Conservation (phyloP, 2,888 invertebrate species). For the Bellardia pandia region DNA sequence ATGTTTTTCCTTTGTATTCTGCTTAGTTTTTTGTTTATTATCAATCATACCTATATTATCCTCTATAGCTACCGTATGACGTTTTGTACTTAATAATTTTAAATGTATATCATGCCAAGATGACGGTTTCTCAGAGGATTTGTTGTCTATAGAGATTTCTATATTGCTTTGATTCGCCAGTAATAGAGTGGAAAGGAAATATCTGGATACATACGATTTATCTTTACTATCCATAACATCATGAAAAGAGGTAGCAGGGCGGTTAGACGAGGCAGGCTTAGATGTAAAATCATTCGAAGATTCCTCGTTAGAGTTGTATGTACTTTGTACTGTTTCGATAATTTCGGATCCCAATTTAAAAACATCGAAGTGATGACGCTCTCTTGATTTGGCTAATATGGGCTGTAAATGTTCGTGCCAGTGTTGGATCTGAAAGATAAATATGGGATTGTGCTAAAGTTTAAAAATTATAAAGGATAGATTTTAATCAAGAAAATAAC, state of each 20-base stretch:
- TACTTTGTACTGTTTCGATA: constrained; percentile 75
- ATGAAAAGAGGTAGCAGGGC: constrained; percentile 74
- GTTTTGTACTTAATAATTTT: constrained; percentile 77
- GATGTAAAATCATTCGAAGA: not conserved
- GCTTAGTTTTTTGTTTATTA: constrained; percentile 35
- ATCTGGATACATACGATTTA: constrained; percentile 77
- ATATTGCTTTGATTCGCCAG: constrained; percentile 81
- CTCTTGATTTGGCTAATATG: constrained; percentile 79
- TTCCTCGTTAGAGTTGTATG: not conserved
- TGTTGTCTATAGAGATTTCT: constrained; percentile 72
- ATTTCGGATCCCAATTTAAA: constrained; percentile 81
- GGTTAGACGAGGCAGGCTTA: not conserved
- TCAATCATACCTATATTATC: constrained; percentile 80
- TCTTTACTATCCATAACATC: constrained; percentile 80
- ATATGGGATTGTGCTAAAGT: not conserved
- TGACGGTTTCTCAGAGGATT: constrained; percentile 76
- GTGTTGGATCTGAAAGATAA: constrained; percentile 77
- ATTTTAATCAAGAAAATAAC: not conserved
- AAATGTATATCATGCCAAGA: constrained; percentile 77
- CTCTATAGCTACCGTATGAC: constrained; percentile 79
- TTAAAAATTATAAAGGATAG: not conserved
- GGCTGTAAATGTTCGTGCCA: constrained; percentile 82
- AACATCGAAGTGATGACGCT: constrained; percentile 82
- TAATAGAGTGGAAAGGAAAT: constrained; percentile 80
- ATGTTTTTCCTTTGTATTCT: not conserved